A percentile compares a stretch with the other conserved stretches of the same genome.
Conservation (phyloP, 2,888 invertebrate genomes). For the Drosophila anceps region DNA sequence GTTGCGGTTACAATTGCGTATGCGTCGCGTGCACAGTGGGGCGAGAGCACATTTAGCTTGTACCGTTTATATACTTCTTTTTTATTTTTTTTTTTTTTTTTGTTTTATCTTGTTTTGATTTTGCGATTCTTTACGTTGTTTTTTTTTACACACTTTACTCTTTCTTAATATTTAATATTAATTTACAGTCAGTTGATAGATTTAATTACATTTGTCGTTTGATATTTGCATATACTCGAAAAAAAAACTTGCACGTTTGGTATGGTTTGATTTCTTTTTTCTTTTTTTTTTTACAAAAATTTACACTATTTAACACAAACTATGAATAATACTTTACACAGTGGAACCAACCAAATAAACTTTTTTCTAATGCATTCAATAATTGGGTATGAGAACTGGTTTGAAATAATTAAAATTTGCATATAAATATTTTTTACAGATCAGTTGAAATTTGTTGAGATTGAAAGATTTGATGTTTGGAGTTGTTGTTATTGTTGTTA, state of each 20-base stretch:
- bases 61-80: slow-evolving; percentile 1
- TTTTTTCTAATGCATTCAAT: slow-evolving; percentile 46
- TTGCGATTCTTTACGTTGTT: slow-evolving; percentile 9
- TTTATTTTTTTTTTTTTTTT: slow-evolving; percentile 2
- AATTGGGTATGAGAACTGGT: slow-evolving; percentile 62
- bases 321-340: slow-evolving; percentile 76
- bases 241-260: slow-evolving; percentile 48
- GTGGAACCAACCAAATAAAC: slow-evolving; percentile 57
- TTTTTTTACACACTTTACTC: slow-evolving; percentile 52
- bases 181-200: slow-evolving; percentile 61
- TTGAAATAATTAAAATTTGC: slow-evolving; percentile 43
- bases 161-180: slow-evolving; percentile 60
- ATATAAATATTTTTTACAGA: slow-evolving; percentile 51
- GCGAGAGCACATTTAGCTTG: slow-evolving; percentile 16
- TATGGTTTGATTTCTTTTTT: slow-evolving; percentile 37
- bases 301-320: slow-evolving; percentile 71
- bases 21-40: slow-evolving; percentile 43
- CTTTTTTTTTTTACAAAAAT: slow-evolving; percentile 69
- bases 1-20: slow-evolving; percentile 27
- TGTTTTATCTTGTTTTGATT: slow-evolving; percentile 5
- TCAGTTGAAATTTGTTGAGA: slow-evolving; percentile 52
- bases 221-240: slow-evolving; percentile 39
- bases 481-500: slow-evolving; percentile 49
- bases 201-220: slow-evolving; percentile 45
- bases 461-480: slow-evolving; percentile 43